phyloP scores from a whole-genome alignment of 2,888 invertebrate species.

The Hydriomena furcata region DNA sequence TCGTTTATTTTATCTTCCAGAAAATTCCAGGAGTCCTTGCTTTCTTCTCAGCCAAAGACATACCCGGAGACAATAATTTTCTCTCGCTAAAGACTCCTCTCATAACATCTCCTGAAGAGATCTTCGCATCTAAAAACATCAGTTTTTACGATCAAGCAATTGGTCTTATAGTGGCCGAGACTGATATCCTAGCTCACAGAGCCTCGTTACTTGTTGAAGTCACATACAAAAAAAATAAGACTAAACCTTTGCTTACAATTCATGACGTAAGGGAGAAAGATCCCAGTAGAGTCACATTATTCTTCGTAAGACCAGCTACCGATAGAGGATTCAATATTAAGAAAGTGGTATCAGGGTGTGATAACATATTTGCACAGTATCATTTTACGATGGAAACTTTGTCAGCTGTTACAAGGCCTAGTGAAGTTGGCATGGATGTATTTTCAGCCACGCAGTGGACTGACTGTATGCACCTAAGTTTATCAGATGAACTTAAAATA shows the following conservation, averaged over 20 bases:
- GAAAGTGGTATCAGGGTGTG: constrained; percentile 81
- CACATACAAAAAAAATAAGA: constrained; percentile 71
- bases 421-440: constrained; percentile 87
- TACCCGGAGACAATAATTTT: constrained; percentile 86
- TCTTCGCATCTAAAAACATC: constrained; percentile 80
- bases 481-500: constrained; percentile 79
- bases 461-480: constrained; percentile 76
- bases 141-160: constrained; percentile 87
- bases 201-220: constrained; percentile 84
- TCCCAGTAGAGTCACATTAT: constrained; percentile 50
- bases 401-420: constrained; percentile 82
- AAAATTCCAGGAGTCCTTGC: constrained; percentile 85
- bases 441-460: constrained; percentile 83
- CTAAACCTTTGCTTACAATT: constrained; percentile 57
- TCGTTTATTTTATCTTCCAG: too few species aligned
- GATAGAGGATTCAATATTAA: constrained; percentile 64
- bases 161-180: constrained; percentile 86
- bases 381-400: constrained; percentile 89
- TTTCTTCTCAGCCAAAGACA: constrained; percentile 86
- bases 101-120: constrained; percentile 59
- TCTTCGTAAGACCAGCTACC: constrained; percentile 50
- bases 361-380: constrained; percentile 84
- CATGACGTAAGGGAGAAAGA: constrained; percentile 54
- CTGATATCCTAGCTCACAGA: constrained; percentile 78
- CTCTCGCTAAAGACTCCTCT: constrained; percentile 25